Conservation (phyloP, 2,888 invertebrate species). For the Plagodis pulveraria region DNA sequence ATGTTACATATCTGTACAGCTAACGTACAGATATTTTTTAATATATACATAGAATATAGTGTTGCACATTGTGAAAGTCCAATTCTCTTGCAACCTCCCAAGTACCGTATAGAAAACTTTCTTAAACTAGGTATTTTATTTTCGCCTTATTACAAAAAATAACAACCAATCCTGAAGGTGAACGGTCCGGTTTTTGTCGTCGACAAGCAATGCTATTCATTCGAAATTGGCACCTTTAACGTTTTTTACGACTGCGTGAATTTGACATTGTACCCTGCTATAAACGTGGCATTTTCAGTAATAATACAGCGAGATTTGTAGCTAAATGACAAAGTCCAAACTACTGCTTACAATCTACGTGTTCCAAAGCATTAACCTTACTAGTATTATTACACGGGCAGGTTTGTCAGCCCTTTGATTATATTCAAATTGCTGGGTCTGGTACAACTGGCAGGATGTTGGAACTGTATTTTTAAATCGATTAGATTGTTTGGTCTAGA, state of each 20-base stretch:
- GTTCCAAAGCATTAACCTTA: constrained; percentile 16
- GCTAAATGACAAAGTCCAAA: constrained; percentile 6
- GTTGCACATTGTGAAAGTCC: too few species aligned
- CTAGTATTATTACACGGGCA: background rate
- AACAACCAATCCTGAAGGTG: constrained; percentile 3
- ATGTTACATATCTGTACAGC: too few species aligned
- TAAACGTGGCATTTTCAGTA: constrained; percentile 12
- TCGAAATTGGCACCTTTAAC: constrained; percentile 5
- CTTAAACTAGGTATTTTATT: too few species aligned
- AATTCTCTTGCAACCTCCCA: too few species aligned
- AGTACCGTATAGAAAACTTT: too few species aligned
- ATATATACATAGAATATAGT: too few species aligned
- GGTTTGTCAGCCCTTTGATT: constrained; percentile 16
- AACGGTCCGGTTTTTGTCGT: constrained; percentile 10
- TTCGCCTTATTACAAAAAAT: too few species aligned
- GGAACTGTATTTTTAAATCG: constrained; percentile 1
- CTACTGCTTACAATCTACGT: background rate
- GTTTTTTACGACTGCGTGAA: constrained; percentile 5
- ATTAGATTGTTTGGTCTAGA: background rate
- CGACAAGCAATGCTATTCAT: constrained; percentile 18
- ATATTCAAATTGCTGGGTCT: constrained; percentile 16
- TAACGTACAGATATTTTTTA: too few species aligned
- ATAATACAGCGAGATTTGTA: constrained; percentile 10
- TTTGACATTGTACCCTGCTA: constrained; percentile 7
- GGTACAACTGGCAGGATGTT: constrained; percentile 14